Evolutionary conservation across 92 coral and sea anemone species (phyloP).

Genomic region (Actinostola sp.): DNA sequence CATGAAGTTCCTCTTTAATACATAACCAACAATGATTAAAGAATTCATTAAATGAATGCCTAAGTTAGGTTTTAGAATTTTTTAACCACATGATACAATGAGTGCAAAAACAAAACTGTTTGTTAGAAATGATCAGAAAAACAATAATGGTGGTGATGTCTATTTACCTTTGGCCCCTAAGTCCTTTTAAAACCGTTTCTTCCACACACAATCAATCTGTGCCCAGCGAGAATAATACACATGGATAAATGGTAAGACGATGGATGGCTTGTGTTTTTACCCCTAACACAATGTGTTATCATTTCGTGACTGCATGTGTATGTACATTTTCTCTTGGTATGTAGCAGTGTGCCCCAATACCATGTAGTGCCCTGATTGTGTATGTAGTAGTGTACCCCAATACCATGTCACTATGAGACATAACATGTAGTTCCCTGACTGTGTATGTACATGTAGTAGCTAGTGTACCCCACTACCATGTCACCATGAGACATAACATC

Average conservation of each 20-base stretch:
- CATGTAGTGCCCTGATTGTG: too few relatives aligned
- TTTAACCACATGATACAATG: background rate
- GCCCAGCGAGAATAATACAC: conserved; percentile 41
- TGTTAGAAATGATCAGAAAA: conserved; percentile 7
- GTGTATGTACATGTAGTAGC: too few relatives aligned
- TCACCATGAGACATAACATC: too few relatives aligned
- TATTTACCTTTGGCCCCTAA: conserved; percentile 34
- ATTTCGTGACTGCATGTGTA: background rate
- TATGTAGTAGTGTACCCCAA: too few relatives aligned
- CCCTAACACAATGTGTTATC: background rate
- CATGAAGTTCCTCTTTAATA: too few relatives aligned
- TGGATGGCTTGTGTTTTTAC: conserved; percentile 13
- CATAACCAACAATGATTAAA: too few relatives aligned
- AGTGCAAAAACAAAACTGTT: background rate
- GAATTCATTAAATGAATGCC: too few relatives aligned
- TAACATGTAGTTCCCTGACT: too few relatives aligned
- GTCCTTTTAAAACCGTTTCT: conserved; percentile 49
- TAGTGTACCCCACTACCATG: too few relatives aligned
- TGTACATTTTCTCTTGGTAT: background rate
- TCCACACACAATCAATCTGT: conserved; percentile 59
- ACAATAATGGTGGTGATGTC: conserved; percentile 8
- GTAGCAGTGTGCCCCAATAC: too few relatives aligned
- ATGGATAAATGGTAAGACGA: conserved; percentile 26
- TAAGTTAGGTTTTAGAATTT: too few relatives aligned
- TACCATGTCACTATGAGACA: too few relatives aligned